Base-by-base conservation (phyloP, 2,888 invertebrate genomes). In the Loripinus fragilis region DNA sequence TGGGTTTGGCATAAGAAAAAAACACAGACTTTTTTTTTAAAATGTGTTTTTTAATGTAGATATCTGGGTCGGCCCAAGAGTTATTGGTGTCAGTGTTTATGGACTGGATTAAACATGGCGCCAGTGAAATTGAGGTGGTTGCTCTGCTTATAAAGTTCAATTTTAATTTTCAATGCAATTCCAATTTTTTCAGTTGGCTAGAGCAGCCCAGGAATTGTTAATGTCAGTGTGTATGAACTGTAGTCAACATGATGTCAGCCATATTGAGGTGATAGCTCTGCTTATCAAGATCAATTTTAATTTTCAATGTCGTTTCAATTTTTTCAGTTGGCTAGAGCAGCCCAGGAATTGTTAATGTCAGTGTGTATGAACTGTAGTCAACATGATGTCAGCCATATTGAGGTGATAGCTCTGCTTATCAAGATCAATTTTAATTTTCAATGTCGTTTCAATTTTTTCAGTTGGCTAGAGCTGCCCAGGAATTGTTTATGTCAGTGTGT, bases 141-240 rank as follows among this genome's bases (percentile, higher is more conserved):
- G 96, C 96, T 41, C 96, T 96, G 89, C 94, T 99, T 35, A 96
- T 94, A 94, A 95, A 38, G 96, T 96, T 90, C n/a, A n/a, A n/a
- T n/a, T n/a, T n/a, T n/a, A n/a, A n/a, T n/a, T n/a, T n/a, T n/a
- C n/a, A n/a, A n/a, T n/a, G n/a, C n/a, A n/a, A n/a, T n/a, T n/a
- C n/a, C n/a, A n/a, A n/a, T n/a, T n/a, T 42, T 71, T 83, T 28
- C 84, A 94, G 95, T 94, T 98, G 72, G 97, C 97, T 95, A 96
- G 97, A 89, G 96, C 97, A 33, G 98, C 98, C 0, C 98, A 98
- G 93, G 99, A 99, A 94, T 94, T 99, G 72, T 94, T 99, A 35
- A 96, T 98, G 72, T 96, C 97, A 89, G 95, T 99, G 86, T 98
- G 98, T 93, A 96, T 96, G 88, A 99, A 99, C 94, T 97, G 98